Evolutionary conservation across 2,888 invertebrate species (phyloP).

Genomic region (Drosophila nr. medialis): DNA sequence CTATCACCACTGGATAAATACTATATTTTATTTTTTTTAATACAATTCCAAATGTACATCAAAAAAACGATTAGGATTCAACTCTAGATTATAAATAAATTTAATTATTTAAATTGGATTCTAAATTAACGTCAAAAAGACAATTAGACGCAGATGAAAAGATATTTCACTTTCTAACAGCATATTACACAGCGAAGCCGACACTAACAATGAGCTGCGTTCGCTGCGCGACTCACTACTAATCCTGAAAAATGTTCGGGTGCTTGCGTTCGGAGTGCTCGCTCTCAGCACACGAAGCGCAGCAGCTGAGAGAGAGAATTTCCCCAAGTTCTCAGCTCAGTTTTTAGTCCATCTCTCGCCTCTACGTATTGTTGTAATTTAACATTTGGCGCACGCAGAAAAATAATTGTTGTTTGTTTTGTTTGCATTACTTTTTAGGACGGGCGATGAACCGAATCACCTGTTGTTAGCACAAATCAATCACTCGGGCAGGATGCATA

Average conservation of each 20-base stretch:
- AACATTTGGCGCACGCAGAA: neutral
- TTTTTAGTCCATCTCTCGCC: neutral
- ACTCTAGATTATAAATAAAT: no score
- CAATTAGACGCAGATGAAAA: neutral
- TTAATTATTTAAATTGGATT: neutral
- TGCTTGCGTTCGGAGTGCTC: neutral
- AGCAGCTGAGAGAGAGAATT: neutral
- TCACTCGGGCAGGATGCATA: slow-evolving; percentile 92
- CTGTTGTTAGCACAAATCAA: slow-evolving; percentile 92
- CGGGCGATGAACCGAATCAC: slow-evolving; percentile 90
- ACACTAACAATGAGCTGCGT: neutral
- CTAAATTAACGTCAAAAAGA: neutral
- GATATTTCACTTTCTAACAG: neutral
- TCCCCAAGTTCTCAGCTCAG: neutral
- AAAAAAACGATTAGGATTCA: neutral
- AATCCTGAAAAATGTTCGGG: neutral
- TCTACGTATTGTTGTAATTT: neutral
- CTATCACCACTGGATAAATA: neutral
- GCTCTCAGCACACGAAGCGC: neutral
- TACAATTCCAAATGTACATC: neutral
- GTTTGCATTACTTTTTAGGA: slow-evolving; percentile 81
- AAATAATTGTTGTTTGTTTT: neutral
- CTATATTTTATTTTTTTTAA: neutral
- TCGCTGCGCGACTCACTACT: neutral
- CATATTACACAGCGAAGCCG: no score